Conservation (phyloP, 2,797 vertebrate genomes). For the Phoxinus dragarum region DNA sequence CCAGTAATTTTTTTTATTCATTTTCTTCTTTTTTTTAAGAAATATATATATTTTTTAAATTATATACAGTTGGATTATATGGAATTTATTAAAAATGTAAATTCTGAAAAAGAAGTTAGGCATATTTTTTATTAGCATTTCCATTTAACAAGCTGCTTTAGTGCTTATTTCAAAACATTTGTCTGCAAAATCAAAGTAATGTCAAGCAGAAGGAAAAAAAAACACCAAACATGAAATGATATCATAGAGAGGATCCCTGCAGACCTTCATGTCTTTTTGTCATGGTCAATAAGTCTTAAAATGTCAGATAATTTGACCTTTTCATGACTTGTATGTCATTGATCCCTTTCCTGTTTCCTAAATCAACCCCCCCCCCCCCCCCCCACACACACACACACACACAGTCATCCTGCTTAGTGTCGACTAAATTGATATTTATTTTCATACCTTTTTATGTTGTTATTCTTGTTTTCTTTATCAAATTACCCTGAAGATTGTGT, state of each 20-base stretch:
- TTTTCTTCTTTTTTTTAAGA: too few relatives aligned
- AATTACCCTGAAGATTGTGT: slow-evolving; percentile 33
- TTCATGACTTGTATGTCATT: neutral
- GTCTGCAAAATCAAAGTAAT: neutral
- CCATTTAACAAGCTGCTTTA: too few relatives aligned
- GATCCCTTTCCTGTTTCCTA: slow-evolving; percentile 11
- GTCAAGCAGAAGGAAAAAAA: neutral
- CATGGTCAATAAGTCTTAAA: neutral
- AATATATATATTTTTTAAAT: too few relatives aligned
- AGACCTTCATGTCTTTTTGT: neutral
- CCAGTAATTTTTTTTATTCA: neutral
- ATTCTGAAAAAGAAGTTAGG: neutral
- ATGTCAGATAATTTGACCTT: neutral
- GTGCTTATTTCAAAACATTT: neutral
- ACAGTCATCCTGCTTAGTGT: neutral
- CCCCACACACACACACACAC: too few relatives aligned
- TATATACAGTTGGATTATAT: neutral
- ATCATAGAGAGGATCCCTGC: neutral
- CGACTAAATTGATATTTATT: neutral
- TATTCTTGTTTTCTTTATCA: slow-evolving; percentile 45
- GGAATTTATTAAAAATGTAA: neutral
- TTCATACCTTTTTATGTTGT: neutral
- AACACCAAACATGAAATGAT: neutral
- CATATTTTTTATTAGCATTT: neutral
- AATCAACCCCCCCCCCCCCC: neutral